Evolutionary conservation across 2,888 invertebrate species (phyloP), one percentile per base, ranked within the genome.

Genomic region (Ormyrus labotus): DNA sequence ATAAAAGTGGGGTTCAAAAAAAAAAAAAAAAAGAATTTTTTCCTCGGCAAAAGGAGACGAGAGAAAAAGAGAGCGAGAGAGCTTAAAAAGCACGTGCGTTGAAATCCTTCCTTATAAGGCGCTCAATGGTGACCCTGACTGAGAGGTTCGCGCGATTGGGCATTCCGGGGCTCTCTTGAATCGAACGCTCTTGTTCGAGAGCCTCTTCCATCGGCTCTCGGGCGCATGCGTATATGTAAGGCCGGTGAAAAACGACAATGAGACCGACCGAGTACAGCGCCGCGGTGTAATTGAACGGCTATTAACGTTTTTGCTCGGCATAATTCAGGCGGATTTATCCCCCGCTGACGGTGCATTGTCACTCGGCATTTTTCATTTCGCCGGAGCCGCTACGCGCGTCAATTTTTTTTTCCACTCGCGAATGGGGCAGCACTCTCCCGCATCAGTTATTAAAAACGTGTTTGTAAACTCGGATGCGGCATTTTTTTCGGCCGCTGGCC

Each of bases 281-380:
- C 58, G 50, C 1, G 34, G 34, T 57, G 73, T 78, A 73, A 78
- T 73, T 63, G 78, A 73, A 51, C 61, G 61, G 68, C 63, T 73
- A 78, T 78, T 78, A 73, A 63, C 67, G 72, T 78, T 73, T 72
- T 72, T 73, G 48, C 68, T 19, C 68, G 19, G 8, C 72, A 55
- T 67, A 78, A 78, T 78, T 78, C 67, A 78, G 60, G 60, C 64
- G 47, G 78, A 67, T 70, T 77, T 77, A 77, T 70, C 55, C 58
- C 57, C 60, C 67, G 48, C 60, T 45, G 51, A 6, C 60, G 71
- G 47, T 4, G 34, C 76, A 58, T 63, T 69, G 65, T 67, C 53
- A 11, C 63, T 64, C n/a, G 34, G 34, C 5, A 60, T 7, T 45
- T 51, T 7, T 48, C n/a, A 13, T 55, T 63, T 64, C 58, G 19